A percentile compares a stretch with the other conserved stretches of the same genome.
phyloP scores from a whole-genome alignment of 2,888 invertebrate genomes.

The Diarsia dahlii region DNA sequence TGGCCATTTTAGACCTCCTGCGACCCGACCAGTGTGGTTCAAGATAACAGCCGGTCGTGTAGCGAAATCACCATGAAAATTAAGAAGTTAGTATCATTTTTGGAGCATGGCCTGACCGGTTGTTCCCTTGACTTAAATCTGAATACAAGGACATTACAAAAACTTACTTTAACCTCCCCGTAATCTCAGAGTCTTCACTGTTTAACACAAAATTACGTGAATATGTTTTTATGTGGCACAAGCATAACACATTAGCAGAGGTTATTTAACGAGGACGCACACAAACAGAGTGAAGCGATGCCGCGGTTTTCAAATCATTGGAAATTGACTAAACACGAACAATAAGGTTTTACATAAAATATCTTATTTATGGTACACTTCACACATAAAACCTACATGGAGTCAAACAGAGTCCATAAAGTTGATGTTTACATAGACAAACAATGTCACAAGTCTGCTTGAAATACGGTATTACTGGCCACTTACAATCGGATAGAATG shows the following conservation, averaged over 20 bases:
- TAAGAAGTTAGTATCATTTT: not conserved
- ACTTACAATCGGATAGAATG: not conserved
- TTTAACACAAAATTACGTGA: constrained; percentile 12
- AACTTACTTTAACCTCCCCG: constrained; percentile 34
- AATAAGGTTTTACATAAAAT: constrained; percentile 23
- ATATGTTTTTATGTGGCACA: constrained; percentile 3
- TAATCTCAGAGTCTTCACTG: constrained; percentile 3
- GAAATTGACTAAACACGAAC: constrained; percentile 55
- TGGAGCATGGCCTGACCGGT: not conserved
- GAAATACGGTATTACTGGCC: not conserved
- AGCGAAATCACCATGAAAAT: not conserved
- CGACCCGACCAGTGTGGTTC: not conserved
- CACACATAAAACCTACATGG: not conserved
- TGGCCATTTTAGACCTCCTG: not conserved
- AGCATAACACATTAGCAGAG: constrained; percentile 18
- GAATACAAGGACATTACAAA: not conserved
- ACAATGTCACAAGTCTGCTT: constrained; percentile 10
- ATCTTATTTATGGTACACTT: constrained; percentile 24
- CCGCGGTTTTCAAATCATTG: constrained; percentile 32
- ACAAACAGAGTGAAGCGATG: constrained; percentile 44
- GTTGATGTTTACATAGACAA: not conserved
- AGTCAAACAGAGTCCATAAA: not conserved
- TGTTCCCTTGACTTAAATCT: not conserved
- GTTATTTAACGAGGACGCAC: constrained; percentile 45
- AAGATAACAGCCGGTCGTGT: not conserved